Percentiles rank a stretch among this genome's conserved stretches.
Conservation (phyloP, 2,888 invertebrate genomes). For the Diabrotica balteata region DNA sequence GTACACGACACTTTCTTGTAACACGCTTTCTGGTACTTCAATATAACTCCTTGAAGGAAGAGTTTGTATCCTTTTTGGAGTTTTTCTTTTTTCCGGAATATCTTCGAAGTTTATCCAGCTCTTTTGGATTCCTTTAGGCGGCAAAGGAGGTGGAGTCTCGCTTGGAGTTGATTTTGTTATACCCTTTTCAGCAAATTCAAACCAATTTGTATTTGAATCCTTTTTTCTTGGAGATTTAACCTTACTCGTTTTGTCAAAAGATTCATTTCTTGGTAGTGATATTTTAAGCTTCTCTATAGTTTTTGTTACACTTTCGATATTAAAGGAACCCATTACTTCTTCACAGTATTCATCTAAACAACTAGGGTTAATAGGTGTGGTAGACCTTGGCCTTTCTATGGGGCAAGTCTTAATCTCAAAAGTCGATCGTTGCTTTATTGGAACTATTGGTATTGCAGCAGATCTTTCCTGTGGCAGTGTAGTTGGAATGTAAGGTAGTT, state of each 20-base stretch:
- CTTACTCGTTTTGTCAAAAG: slow-evolving; percentile 50
- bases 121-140: slow-evolving; percentile 58
- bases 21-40: slow-evolving; percentile 58
- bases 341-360: slow-evolving; percentile 75
- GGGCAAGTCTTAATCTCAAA: slow-evolving; percentile 73
- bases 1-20: slow-evolving; percentile 64
- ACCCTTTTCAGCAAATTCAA: slow-evolving; percentile 68
- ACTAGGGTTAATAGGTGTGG: slow-evolving; percentile 76
- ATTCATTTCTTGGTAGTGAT: slow-evolving; percentile 64
- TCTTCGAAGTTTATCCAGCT: slow-evolving; percentile 90
- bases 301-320: slow-evolving; percentile 50
- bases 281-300: slow-evolving; percentile 73
- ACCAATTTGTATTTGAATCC: slow-evolving; percentile 61
- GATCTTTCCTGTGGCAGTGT: slow-evolving; percentile 86
- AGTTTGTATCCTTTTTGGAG: slow-evolving; percentile 83
- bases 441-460: slow-evolving; percentile 80
- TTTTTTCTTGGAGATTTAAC: slow-evolving; percentile 64
- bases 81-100: slow-evolving; percentile 81
- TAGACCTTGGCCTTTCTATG: slow-evolving; percentile 76
- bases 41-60: slow-evolving; percentile 69
- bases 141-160: slow-evolving; percentile 61
- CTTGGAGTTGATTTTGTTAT: slow-evolving; percentile 47
- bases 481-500: slow-evolving; percentile 89
- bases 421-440: slow-evolving; percentile 73
- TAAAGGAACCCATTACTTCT: slow-evolving; percentile 52